Evolutionary conservation across 1,140 invertebrate species (phyloP).

Genomic region (Drosophila bocqueti): DNA sequence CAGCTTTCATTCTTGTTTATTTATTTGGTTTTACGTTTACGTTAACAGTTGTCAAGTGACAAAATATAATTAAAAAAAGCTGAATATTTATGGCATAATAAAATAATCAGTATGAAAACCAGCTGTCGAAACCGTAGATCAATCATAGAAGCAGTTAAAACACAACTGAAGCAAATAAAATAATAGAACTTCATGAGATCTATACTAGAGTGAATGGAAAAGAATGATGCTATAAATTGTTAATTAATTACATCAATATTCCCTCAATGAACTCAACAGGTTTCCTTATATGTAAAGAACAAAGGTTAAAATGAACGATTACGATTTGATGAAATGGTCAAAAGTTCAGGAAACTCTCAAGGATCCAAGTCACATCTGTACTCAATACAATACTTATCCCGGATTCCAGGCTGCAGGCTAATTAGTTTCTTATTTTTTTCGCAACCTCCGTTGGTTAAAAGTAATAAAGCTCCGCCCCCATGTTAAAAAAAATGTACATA

Average conservation of each 20-base stretch:
- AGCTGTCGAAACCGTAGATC: conserved; percentile 1
- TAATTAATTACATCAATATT: background rate
- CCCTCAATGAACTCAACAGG: background rate
- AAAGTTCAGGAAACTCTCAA: no score
- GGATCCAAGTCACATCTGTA: no score
- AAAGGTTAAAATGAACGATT: no score
- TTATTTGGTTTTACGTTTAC: background rate
- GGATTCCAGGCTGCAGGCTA: background rate
- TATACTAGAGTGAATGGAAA: background rate
- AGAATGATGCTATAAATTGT: background rate
- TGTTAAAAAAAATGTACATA: background rate
- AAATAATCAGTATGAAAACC: conserved; percentile 2
- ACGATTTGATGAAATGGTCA: no score
- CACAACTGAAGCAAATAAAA: background rate
- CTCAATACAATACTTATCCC: no score
- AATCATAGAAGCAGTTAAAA: background rate
- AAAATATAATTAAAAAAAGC: background rate
- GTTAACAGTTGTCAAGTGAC: background rate
- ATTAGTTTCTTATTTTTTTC: background rate
- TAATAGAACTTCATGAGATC: background rate
- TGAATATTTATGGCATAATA: no score
- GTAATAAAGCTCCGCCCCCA: conserved; percentile 10
- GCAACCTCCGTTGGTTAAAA: background rate
- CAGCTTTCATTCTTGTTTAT: background rate
- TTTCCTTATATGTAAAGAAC: no score